Conservation (phyloP, 2,888 invertebrate species). For the Cylindroiulus punctatus region DNA sequence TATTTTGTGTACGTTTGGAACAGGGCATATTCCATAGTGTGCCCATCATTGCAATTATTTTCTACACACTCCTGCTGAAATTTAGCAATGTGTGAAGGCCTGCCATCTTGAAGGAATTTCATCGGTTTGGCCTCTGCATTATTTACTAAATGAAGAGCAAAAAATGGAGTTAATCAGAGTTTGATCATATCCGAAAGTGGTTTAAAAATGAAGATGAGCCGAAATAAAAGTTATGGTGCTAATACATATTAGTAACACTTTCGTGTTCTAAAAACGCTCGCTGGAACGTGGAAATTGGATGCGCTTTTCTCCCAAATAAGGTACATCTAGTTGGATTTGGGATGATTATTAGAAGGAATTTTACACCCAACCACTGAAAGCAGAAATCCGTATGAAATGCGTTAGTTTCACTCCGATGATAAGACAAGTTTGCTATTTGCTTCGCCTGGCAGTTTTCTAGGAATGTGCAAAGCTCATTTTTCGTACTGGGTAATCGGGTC, state of each 20-base stretch:
- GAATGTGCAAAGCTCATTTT: background rate
- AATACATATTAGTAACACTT: conserved; percentile 19
- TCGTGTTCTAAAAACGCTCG: background rate
- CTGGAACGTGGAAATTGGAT: too few species aligned
- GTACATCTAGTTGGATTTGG: background rate
- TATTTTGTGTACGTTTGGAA: too few species aligned
- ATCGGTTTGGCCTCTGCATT: too few species aligned
- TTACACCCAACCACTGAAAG: background rate
- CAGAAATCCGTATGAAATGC: conserved; percentile 22
- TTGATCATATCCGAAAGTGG: background rate
- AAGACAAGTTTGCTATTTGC: conserved; percentile 22
- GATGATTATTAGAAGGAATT: background rate
- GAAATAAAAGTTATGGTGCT: conserved; percentile 12
- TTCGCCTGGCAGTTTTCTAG: background rate
- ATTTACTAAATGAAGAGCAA: too few species aligned
- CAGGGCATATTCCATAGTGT: too few species aligned
- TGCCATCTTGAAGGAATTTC: too few species aligned
- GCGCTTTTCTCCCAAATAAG: background rate
- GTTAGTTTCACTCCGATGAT: conserved; percentile 23
- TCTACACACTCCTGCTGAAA: too few species aligned
- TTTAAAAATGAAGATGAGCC: background rate
- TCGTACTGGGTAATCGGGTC: background rate
- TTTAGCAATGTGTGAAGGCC: too few species aligned
- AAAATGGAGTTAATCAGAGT: too few species aligned
- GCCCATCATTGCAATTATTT: too few species aligned